Conservation (phyloP, 2,888 invertebrate genomes). For the Lagria hirta region DNA sequence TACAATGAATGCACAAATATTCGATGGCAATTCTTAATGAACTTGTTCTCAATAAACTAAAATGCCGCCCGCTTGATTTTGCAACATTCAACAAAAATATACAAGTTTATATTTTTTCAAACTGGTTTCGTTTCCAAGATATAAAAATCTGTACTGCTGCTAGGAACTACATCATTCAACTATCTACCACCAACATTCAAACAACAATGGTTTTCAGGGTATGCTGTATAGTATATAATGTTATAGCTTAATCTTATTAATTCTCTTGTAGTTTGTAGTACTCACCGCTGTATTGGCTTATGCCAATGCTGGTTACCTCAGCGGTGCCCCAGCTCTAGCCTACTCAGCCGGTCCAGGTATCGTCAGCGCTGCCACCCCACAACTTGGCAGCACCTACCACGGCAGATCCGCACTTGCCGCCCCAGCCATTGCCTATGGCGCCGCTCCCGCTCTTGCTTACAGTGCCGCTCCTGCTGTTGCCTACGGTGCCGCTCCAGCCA, state of each 20-base stretch:
- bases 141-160: constrained; percentile 3
- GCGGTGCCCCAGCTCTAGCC: constrained; percentile 14
- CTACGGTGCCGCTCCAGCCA: constrained; percentile 9
- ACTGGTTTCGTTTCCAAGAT: constrained; percentile 5
- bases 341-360: constrained; percentile 18
- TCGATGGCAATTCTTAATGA: not conserved
- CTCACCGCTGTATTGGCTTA: constrained; percentile 35
- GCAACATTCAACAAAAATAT: constrained; percentile 1
- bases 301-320: constrained; percentile 37
- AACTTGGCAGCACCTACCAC: constrained; percentile 11
- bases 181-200: constrained; percentile 4
- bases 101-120: not conserved
- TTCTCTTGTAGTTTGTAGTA: constrained; percentile 31
- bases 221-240: not conserved
- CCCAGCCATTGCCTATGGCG: constrained; percentile 3
- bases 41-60: constrained; percentile 5
- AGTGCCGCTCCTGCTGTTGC: constrained; percentile 14
- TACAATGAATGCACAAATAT: not conserved
- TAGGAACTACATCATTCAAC: not conserved
- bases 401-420: not conserved
- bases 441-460: not conserved
- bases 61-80: too few relatives aligned
- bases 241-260: constrained; percentile 3
- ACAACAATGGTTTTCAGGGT: constrained; percentile 17
- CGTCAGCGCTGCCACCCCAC: constrained; percentile 11